Conservation (phyloP, 2,888 invertebrate species). For the Anticlea derivata region DNA sequence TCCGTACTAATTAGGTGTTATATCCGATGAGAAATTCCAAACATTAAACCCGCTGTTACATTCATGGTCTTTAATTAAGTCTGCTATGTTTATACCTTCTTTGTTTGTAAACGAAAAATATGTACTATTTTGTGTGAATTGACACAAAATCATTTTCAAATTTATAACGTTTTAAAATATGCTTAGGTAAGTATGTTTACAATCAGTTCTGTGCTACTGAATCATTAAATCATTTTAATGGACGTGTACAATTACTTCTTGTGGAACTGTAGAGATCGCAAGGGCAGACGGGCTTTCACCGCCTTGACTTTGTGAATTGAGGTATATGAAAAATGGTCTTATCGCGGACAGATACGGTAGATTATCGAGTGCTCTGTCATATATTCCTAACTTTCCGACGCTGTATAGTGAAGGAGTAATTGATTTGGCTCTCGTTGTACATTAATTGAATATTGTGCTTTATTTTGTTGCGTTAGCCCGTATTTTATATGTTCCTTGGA, state of each 20-base stretch:
- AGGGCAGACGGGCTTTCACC: slow-evolving; percentile 79
- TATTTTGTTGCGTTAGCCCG: slow-evolving; percentile 44
- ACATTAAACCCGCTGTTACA: slow-evolving; percentile 33
- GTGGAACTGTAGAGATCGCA: slow-evolving; percentile 69
- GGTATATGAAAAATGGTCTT: slow-evolving; percentile 54
- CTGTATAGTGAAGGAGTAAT: slow-evolving; percentile 61
- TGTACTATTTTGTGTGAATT: no score
- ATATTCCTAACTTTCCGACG: slow-evolving; percentile 63
- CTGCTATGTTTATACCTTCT: slow-evolving; percentile 20
- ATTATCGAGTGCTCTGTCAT: slow-evolving; percentile 49
- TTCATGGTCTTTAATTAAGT: slow-evolving; percentile 31
- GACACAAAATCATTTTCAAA: no score
- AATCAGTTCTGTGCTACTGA: slow-evolving; percentile 53
- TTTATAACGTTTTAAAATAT: slow-evolving; percentile 11
- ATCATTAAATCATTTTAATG: slow-evolving; percentile 67
- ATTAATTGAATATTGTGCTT: slow-evolving; percentile 50
- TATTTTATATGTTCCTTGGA: slow-evolving; percentile 37
- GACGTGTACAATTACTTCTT: slow-evolving; percentile 71
- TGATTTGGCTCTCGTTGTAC: slow-evolving; percentile 59
- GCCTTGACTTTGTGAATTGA: slow-evolving; percentile 55
- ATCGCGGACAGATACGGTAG: slow-evolving; percentile 53
- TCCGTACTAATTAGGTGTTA: slow-evolving; percentile 49
- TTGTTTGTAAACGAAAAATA: no score
- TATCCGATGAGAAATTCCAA: slow-evolving; percentile 50
- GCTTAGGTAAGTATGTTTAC: slow-evolving; percentile 42